Percentiles rank a stretch among this genome's conserved stretches.
Conservation (phyloP, 2,113 vertebrate species). For the Rhea pennata region DNA sequence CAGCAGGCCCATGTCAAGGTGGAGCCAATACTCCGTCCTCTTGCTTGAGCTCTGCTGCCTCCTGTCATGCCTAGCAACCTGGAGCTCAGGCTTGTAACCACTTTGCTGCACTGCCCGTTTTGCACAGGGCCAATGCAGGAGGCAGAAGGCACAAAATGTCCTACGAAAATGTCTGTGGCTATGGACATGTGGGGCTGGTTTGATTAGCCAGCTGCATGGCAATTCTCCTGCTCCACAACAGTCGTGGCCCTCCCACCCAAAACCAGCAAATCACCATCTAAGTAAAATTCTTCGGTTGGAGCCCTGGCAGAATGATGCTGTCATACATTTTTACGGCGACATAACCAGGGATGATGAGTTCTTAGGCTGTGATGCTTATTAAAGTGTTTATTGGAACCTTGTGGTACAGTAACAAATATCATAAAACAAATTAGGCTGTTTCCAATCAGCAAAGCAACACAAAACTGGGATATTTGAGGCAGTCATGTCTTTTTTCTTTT, state of each 20-base stretch:
- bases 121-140: background rate
- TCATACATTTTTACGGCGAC: conserved; percentile 64
- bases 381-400: conserved; percentile 75
- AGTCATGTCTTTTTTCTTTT: conserved; percentile 41
- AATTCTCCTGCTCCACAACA: conserved; percentile 48
- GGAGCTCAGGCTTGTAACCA: background rate
- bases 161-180: background rate
- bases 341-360: conserved; percentile 65
- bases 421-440: conserved; percentile 75
- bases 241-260: background rate
- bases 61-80: background rate
- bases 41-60: background rate
- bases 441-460: conserved; percentile 69
- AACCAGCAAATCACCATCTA: conserved; percentile 47
- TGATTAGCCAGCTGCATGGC: conserved; percentile 34
- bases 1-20: background rate
- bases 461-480: conserved; percentile 43
- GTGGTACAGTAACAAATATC: conserved; percentile 70
- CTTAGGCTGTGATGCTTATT: conserved; percentile 71
- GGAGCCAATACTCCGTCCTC: background rate
- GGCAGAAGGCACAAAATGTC: background rate
- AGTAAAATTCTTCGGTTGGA: conserved; percentile 57
- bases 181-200: background rate
- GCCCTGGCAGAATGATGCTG: conserved; percentile 19
- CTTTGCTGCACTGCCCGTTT: background rate